Conservation (phyloP, 2,797 vertebrate species). For the Apogon hyalosoma region DNA sequence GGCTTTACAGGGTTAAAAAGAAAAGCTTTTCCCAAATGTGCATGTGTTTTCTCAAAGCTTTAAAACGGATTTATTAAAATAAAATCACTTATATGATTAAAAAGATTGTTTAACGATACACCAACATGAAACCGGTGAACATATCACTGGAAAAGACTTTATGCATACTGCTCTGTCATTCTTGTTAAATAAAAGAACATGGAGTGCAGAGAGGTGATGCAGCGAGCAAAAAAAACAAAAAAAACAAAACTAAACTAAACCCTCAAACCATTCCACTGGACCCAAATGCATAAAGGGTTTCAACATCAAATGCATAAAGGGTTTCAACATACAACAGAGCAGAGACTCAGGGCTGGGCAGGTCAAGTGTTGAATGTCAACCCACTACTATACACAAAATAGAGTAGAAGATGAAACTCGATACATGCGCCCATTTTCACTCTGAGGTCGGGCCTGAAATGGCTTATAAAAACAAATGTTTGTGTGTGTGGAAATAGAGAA, state of each 20-base stretch:
- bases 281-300: too few relatives aligned
- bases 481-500: constrained; percentile 14
- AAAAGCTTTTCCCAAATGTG: too few relatives aligned
- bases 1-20: too few relatives aligned
- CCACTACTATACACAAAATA: constrained; percentile 10
- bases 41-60: too few relatives aligned
- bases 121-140: background rate
- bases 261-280: background rate
- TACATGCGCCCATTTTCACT: background rate
- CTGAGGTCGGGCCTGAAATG: constrained; percentile 7
- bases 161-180: background rate
- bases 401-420: constrained; percentile 33
- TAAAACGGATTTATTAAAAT: too few relatives aligned
- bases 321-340: constrained; percentile 28
- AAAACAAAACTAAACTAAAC: background rate
- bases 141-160: background rate
- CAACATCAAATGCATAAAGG: too few relatives aligned
- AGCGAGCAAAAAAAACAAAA: background rate
- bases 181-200: constrained; percentile 4
- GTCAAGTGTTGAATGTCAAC: constrained; percentile 37
- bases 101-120: too few relatives aligned
- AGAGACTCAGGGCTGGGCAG: constrained; percentile 1
- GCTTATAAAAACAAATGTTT: constrained; percentile 30
- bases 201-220: background rate
- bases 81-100: too few relatives aligned